Evolutionary conservation across 2,888 invertebrate genomes (phyloP).

Genomic region (Rhagophthalmus giganteus): DNA sequence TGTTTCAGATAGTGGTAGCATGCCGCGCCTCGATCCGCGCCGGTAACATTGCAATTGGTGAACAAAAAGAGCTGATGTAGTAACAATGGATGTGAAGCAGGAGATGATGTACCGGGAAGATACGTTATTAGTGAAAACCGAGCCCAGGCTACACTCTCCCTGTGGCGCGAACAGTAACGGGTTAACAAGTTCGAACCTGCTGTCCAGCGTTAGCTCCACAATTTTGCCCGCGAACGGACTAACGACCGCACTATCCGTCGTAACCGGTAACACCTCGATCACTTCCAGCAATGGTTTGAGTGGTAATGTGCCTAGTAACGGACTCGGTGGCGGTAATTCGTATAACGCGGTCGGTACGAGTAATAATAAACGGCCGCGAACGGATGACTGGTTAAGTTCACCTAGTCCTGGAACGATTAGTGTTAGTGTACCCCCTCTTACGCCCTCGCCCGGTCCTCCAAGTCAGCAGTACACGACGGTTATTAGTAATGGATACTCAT

Average conservation of each 20-base stretch:
- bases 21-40: constrained; percentile 49
- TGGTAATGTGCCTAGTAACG: constrained; percentile 21
- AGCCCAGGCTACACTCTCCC: constrained; percentile 51
- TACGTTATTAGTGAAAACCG: constrained; percentile 56
- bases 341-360: constrained; percentile 27
- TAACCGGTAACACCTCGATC: constrained; percentile 28
- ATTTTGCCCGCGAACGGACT: constrained; percentile 43
- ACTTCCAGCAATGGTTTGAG: constrained; percentile 41
- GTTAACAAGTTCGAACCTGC: constrained; percentile 41
- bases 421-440: constrained; percentile 64
- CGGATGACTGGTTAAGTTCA: constrained; percentile 68
- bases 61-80: constrained; percentile 38
- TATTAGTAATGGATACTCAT: constrained; percentile 79
- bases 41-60: constrained; percentile 43
- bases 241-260: constrained; percentile 41
- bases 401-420: constrained; percentile 62
- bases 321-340: constrained; percentile 35
- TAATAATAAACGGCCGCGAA: constrained; percentile 46
- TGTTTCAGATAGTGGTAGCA: constrained; percentile 51
- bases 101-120: constrained; percentile 64
- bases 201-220: constrained; percentile 32
- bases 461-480: constrained; percentile 56
- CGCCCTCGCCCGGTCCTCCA: constrained; percentile 68
- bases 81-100: constrained; percentile 65
- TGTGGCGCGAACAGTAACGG: constrained; percentile 39